Evolutionary conservation across 2,113 vertebrate genomes (phyloP).

Genomic region (Rhadina sibilatrix): DNA sequence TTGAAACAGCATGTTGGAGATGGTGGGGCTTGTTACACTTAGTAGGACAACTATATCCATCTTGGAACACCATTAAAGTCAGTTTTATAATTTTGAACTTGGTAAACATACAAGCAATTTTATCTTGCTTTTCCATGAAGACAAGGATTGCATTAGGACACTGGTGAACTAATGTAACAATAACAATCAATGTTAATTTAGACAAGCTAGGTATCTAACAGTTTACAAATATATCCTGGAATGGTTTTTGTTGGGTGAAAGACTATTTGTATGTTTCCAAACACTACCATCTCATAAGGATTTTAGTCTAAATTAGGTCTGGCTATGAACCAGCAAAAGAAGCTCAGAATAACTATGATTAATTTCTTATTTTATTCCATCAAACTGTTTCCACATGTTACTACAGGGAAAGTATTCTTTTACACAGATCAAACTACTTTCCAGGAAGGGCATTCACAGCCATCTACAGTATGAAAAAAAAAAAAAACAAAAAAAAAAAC

Average conservation of each 20-base stretch:
- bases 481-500: slow-evolving; percentile 53
- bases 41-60: not conserved
- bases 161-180: not conserved
- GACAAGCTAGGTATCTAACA: not conserved
- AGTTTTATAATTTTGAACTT: not conserved
- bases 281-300: not conserved
- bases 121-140: not conserved
- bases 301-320: slow-evolving; percentile 34
- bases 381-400: slow-evolving; percentile 57
- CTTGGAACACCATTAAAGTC: not conserved
- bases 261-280: slow-evolving; percentile 30
- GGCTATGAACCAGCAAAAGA: slow-evolving; percentile 12
- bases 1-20: not conserved
- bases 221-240: slow-evolving; percentile 1
- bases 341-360: slow-evolving; percentile 44
- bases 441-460: slow-evolving; percentile 36
- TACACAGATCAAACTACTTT: slow-evolving; percentile 20
- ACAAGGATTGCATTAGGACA: not conserved
- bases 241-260: not conserved
- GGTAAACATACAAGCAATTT: not conserved
- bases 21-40: not conserved
- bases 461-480: slow-evolving; percentile 31
- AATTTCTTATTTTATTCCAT: slow-evolving; percentile 49
- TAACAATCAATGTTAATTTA: not conserved
- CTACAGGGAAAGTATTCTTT: slow-evolving; percentile 40